A percentile compares a stretch with the other conserved stretches of the same genome.
Conservation (phyloP, 1,140 invertebrate genomes). For the Trachelipus rathkii region DNA sequence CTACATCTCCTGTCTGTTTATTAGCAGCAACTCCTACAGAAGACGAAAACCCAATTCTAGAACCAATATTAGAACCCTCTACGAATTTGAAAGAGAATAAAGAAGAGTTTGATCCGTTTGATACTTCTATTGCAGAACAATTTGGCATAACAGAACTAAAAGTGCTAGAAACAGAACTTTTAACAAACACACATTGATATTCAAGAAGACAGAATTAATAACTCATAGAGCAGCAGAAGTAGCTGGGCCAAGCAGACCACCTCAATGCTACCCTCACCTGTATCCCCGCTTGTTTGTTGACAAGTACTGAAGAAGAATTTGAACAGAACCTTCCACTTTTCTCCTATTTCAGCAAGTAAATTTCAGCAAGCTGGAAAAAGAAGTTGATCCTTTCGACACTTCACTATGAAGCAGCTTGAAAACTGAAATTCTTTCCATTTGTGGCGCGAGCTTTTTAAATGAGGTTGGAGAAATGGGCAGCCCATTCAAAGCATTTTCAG, state of each 20-base stretch:
- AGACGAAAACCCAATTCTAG: conserved; percentile 26
- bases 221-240: conserved; percentile 34
- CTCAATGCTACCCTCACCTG: conserved; percentile 8
- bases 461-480: background rate
- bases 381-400: conserved; percentile 47
- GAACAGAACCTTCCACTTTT: background rate
- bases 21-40: conserved; percentile 25
- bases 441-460: conserved; percentile 36
- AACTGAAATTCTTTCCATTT: conserved; percentile 40
- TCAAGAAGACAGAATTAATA: conserved; percentile 24
- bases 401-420: conserved; percentile 44
- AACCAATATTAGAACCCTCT: background rate
- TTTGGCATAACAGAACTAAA: conserved; percentile 62
- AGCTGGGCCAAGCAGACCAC: conserved; percentile 27
- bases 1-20: conserved; percentile 18
- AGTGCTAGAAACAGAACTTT: conserved; percentile 69
- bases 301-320: background rate
- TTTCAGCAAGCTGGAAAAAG: background rate
- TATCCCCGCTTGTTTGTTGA: conserved; percentile 36
- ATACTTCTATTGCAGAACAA: conserved; percentile 46
- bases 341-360: background rate
- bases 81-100: background rate
- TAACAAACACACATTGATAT: conserved; percentile 49
- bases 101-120: conserved; percentile 57
- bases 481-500: background rate